Evolutionary conservation across 2,888 invertebrate species (phyloP).

Genomic region (Drosophila barbarae): DNA sequence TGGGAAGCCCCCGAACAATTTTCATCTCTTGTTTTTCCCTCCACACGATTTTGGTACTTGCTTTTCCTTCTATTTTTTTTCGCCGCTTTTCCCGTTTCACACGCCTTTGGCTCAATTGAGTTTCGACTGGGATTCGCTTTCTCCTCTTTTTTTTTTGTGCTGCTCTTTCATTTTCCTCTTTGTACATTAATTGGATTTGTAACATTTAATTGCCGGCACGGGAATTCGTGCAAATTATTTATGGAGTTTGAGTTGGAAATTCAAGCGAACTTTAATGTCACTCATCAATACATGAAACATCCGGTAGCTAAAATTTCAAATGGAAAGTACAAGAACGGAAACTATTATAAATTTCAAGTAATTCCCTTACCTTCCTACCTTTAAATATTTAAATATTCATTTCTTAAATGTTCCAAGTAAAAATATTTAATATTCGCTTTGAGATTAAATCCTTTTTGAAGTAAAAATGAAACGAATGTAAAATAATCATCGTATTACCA

Average conservation of each 20-base stretch:
- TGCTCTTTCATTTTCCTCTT: conserved; percentile 8
- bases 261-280: conserved; percentile 2
- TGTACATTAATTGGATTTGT: conserved; percentile 60
- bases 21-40: conserved; percentile 20
- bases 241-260: conserved; percentile 25
- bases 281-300: not conserved
- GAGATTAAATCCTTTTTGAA: not conserved
- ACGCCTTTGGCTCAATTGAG: conserved; percentile 55
- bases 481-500: not conserved
- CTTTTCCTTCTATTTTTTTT: conserved; percentile 24
- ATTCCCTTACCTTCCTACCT: too few relatives aligned
- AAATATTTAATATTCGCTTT: not conserved
- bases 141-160: conserved; percentile 5
- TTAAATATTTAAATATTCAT: not conserved
- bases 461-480: not conserved
- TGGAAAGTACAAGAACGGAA: too few relatives aligned
- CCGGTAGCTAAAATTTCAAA: not conserved
- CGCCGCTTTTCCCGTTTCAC: conserved; percentile 44
- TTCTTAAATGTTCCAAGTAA: not conserved
- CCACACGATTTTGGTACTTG: conserved; percentile 15
- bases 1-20: conserved; percentile 27
- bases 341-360: too few relatives aligned
- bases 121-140: conserved; percentile 41
- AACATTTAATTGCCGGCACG: conserved; percentile 56
- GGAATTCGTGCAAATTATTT: conserved; percentile 51